Evolutionary conservation across 2,113 vertebrate species (phyloP).

Genomic region (Semicossyphus pulcher): DNA sequence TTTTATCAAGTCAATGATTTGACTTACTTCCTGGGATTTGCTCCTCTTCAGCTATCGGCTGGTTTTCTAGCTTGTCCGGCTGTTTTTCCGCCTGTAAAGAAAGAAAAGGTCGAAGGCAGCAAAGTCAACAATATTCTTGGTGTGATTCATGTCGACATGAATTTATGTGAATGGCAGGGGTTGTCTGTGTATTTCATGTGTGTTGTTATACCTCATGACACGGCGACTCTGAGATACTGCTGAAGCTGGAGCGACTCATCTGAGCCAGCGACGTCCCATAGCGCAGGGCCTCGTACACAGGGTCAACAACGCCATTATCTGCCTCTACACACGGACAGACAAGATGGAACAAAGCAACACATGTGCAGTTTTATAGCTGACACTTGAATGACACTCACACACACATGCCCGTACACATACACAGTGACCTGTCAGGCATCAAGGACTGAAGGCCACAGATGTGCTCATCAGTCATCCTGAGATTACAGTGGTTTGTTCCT

Average conservation of each 20-base stretch:
- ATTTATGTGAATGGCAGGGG: neutral
- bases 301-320: constrained; percentile 83
- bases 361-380: constrained; percentile 28
- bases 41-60: constrained; percentile 83
- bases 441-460: constrained; percentile 34
- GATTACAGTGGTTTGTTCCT: constrained; percentile 10
- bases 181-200: constrained; percentile 21
- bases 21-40: constrained; percentile 72
- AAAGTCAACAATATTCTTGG: constrained; percentile 10
- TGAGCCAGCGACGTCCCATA: constrained; percentile 92
- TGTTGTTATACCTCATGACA: constrained; percentile 73
- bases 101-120: neutral
- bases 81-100: constrained; percentile 68
- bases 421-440: constrained; percentile 18
- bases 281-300: constrained; percentile 90
- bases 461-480: constrained; percentile 39
- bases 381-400: neutral
- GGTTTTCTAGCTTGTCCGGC: constrained; percentile 83
- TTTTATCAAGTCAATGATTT: too few relatives aligned
- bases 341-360: constrained; percentile 24
- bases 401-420: neutral
- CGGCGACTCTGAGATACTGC: constrained; percentile 90
- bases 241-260: constrained; percentile 88
- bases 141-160: constrained; percentile 7
- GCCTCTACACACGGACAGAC: constrained; percentile 59